These are phyloP conservation scores for Hybos culiciformis DNA, from an alignment of 2,888 invertebrate genomes.

Conservation along the genomic window DNA sequence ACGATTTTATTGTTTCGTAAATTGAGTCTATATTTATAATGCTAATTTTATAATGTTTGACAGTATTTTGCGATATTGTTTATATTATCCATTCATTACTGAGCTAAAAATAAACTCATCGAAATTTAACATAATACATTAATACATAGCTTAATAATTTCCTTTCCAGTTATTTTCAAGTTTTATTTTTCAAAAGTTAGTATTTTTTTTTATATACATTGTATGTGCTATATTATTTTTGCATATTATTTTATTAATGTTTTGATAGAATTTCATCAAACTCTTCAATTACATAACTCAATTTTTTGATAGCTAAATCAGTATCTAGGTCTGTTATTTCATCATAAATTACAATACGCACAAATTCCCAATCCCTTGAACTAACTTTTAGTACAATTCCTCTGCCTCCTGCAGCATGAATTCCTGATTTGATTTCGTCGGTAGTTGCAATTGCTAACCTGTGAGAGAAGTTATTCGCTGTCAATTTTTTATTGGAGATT, in stretches of 20 bases:
- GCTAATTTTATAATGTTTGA: too few relatives aligned
- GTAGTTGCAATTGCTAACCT: conserved; percentile 38
- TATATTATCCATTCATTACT: too few relatives aligned
- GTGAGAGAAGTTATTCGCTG: conserved; percentile 41
- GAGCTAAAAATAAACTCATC: too few relatives aligned
- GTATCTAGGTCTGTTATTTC: conserved; percentile 56
- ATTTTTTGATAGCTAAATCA: conserved; percentile 54
- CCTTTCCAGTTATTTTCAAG: too few relatives aligned
- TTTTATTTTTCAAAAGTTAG: too few relatives aligned
- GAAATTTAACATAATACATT: too few relatives aligned
- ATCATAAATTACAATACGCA: conserved; percentile 57
- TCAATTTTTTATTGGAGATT: conserved; percentile 40
- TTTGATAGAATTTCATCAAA: conserved; percentile 35
- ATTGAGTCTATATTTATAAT: too few relatives aligned
- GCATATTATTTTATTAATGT: too few relatives aligned
- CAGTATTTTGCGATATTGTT: too few relatives aligned
- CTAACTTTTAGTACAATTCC: conserved; percentile 45
- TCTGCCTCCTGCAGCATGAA: conserved; percentile 30
- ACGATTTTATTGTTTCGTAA: too few relatives aligned
- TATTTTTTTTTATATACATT: background rate
- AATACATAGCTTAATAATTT: too few relatives aligned
- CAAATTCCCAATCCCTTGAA: conserved; percentile 42
- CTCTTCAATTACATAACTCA: conserved; percentile 52
- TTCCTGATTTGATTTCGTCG: conserved; percentile 39
- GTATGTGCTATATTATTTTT: background rate